Conservation (phyloP, 2,113 vertebrate species). For the Ptyas mucosa region DNA sequence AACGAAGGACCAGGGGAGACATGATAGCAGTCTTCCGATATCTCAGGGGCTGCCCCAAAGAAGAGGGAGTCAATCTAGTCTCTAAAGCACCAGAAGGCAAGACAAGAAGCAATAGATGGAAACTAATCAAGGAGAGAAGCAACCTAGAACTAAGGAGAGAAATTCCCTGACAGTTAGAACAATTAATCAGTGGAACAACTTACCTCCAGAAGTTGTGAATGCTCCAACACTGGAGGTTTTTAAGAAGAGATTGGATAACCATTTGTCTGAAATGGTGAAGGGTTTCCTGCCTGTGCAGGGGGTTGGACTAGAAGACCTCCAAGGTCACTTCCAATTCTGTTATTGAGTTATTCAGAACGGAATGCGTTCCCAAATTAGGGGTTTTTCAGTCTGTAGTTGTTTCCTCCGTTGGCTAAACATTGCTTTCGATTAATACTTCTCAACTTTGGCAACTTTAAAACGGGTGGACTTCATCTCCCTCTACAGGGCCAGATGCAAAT, state of each 20-base stretch:
- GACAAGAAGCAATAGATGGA: no score
- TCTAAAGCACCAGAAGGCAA: neutral
- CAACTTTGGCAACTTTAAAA: neutral
- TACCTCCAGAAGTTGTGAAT: no score
- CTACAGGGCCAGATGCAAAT: neutral
- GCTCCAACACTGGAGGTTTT: no score
- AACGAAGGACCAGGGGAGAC: accelerated
- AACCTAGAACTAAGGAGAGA: no score
- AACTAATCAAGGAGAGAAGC: no score
- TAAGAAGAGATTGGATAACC: no score
- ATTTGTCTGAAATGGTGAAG: no score
- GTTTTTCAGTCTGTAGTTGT: neutral
- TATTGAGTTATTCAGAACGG: neutral
- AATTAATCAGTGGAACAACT: no score
- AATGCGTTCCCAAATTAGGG: neutral
- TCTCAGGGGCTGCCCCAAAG: neutral
- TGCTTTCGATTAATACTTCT: neutral
- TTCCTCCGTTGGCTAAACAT: neutral
- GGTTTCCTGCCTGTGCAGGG: no score
- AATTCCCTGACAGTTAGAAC: no score
- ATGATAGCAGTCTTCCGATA: neutral
- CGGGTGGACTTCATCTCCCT: neutral
- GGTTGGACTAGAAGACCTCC: neutral
- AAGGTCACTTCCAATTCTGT: neutral
- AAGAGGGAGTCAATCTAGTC: neutral